A percentile compares a stretch with the other conserved stretches of the same genome.
Conservation (phyloP, 2,113 vertebrate genomes). For the Thomomys bottae region DNA sequence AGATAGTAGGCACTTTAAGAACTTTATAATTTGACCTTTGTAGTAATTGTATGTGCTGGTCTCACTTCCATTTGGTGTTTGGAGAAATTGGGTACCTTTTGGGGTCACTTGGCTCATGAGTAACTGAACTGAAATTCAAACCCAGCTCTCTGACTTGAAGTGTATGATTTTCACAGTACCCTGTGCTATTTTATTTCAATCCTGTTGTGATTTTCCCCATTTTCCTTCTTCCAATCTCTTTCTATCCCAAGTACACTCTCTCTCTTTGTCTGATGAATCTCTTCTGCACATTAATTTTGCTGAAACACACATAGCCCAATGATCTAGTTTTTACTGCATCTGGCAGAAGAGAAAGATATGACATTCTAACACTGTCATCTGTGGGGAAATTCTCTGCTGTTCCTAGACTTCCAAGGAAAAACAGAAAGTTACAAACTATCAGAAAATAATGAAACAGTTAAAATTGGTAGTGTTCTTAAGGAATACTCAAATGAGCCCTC, state of each 20-base stretch:
- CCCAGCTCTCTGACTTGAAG: neutral
- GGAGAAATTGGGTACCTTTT: neutral
- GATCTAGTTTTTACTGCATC: neutral
- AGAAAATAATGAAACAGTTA: neutral
- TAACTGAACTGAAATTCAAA: neutral
- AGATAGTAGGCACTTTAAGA: neutral
- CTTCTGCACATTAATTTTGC: neutral
- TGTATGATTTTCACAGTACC: neutral
- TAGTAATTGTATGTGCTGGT: neutral
- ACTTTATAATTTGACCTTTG: neutral
- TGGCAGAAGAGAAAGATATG: neutral
- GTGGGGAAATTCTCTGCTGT: neutral
- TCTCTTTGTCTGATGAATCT: neutral
- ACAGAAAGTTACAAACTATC: neutral
- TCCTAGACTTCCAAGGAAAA: neutral
- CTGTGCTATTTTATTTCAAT: neutral
- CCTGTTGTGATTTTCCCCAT: neutral
- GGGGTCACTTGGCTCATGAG: neutral
- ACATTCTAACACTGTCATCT: neutral
- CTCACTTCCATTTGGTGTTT: constrained; percentile 14
- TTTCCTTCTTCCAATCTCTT: neutral
- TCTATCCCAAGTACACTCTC: neutral
- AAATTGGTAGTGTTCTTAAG: neutral
- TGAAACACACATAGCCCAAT: neutral
- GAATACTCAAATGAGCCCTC: neutral